A percentile compares a stretch with the other conserved stretches of the same genome.
Evolutionary conservation across 2,888 invertebrate species (phyloP).

Genomic region (Tanypteryx hageni): DNA sequence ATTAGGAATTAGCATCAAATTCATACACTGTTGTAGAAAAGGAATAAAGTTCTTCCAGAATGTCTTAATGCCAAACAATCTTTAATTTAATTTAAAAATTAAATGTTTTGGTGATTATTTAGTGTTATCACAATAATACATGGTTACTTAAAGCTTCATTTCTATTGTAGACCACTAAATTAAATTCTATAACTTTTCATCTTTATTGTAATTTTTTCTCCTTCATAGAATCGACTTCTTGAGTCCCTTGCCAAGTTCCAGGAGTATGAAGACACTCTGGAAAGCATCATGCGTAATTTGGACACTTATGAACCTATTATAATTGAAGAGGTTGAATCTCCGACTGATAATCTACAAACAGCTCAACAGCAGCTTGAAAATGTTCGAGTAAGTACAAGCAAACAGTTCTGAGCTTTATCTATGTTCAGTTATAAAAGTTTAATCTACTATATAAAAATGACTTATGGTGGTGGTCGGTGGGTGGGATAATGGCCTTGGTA

Average conservation of each 20-base stretch:
- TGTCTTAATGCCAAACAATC: too few species aligned
- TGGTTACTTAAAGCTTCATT: too few species aligned
- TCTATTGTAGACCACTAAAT: too few species aligned
- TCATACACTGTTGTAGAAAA: slow-evolving; percentile 3
- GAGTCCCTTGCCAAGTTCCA: slow-evolving; percentile 95
- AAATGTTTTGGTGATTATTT: too few species aligned
- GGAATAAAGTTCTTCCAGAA: background rate
- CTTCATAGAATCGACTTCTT: slow-evolving; percentile 82
- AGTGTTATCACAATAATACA: too few species aligned
- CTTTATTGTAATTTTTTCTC: slow-evolving; percentile 33
- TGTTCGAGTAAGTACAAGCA: slow-evolving; percentile 80
- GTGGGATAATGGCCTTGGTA: too few species aligned
- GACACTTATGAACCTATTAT: slow-evolving; percentile 88
- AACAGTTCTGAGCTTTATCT: background rate
- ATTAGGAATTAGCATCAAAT: background rate
- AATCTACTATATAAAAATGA: background rate
- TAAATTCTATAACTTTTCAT: background rate
- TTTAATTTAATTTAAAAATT: too few species aligned
- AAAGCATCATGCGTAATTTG: slow-evolving; percentile 89
- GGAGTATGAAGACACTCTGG: slow-evolving; percentile 93
- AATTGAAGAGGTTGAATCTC: slow-evolving; percentile 83
- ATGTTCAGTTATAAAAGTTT: background rate
- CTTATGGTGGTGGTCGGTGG: too few species aligned
- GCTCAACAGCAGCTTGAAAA: slow-evolving; percentile 85
- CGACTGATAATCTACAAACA: slow-evolving; percentile 85